A percentile compares a stretch with the other conserved stretches of the same genome.
phyloP scores from a whole-genome alignment of 2,888 invertebrate genomes.

The Rhagonycha lutea region DNA sequence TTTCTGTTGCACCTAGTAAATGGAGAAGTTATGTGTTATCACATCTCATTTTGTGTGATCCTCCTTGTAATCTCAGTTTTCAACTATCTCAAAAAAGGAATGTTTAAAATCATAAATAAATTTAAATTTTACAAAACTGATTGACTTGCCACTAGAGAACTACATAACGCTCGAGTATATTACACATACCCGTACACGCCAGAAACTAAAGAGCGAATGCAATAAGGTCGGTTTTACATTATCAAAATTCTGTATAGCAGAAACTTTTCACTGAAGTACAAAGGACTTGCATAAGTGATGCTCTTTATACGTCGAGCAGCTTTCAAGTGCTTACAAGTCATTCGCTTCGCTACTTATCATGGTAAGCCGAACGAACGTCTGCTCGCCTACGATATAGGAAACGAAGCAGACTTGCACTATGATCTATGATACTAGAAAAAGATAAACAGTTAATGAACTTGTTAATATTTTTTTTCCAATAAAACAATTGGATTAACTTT shows the following conservation, averaged over 20 bases:
- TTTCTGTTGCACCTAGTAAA: no score
- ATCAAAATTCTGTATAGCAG: background rate
- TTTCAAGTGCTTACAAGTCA: constrained; percentile 8
- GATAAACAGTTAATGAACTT: constrained; percentile 19
- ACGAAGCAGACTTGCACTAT: constrained; percentile 16
- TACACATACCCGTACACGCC: background rate
- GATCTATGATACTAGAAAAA: constrained; percentile 13
- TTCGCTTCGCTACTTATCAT: constrained; percentile 23
- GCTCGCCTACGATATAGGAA: constrained; percentile 23
- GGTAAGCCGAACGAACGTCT: constrained; percentile 23
- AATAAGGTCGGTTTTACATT: background rate
- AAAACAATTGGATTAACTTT: background rate
- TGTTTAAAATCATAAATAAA: background rate
- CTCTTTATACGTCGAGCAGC: background rate
- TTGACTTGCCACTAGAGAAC: background rate
- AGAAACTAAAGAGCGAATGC: background rate
- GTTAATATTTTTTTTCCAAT: background rate
- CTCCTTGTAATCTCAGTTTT: no score
- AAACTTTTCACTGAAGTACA: background rate
- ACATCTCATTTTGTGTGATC: no score
- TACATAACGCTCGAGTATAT: background rate
- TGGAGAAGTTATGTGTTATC: no score
- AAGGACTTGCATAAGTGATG: background rate
- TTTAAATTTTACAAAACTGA: background rate
- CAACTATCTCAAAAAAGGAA: no score